Percentiles rank a stretch among this genome's conserved stretches.
Conservation (phyloP, 2,888 invertebrate genomes). For the Camponotus fellah region DNA sequence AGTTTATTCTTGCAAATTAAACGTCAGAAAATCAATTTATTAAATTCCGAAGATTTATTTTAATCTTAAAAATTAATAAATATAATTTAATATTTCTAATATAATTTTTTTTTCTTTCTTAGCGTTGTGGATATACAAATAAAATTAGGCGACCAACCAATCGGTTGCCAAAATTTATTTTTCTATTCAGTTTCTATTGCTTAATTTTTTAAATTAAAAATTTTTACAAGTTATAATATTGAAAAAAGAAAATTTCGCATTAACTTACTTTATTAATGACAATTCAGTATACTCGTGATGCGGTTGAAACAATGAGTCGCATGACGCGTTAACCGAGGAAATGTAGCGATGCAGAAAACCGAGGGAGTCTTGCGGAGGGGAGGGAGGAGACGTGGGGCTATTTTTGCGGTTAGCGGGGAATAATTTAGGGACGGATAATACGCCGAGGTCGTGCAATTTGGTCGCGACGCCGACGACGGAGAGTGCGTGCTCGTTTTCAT, state of each 20-base stretch:
- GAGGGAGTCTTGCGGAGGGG: conserved; percentile 47
- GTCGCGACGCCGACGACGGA: conserved; percentile 70
- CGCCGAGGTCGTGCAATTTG: conserved; percentile 78
- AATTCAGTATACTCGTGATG: conserved; percentile 56
- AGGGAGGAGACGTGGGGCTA: conserved; percentile 74
- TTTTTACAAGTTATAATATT: too few relatives aligned
- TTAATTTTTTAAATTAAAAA: conserved; percentile 10
- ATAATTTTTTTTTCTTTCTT: not conserved
- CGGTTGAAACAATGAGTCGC: conserved; percentile 65
- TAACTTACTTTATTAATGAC: conserved; percentile 34
- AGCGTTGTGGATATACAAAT: not conserved
- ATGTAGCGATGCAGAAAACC: conserved; percentile 56
- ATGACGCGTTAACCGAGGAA: conserved; percentile 59
- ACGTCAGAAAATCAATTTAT: not conserved
- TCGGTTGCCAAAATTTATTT: not conserved
- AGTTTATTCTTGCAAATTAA: not conserved
- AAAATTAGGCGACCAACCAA: not conserved
- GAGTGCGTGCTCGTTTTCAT: conserved; percentile 83
- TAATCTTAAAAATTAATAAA: not conserved
- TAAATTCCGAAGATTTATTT: not conserved
- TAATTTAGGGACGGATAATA: conserved; percentile 83
- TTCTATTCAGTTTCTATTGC: not conserved
- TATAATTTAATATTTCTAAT: not conserved
- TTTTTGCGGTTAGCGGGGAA: conserved; percentile 84
- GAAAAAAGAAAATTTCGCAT: not conserved